phyloP scores from a whole-genome alignment of 35 echinoderm and acorn worm genomes.

The Apostichopus parvimensis region DNA sequence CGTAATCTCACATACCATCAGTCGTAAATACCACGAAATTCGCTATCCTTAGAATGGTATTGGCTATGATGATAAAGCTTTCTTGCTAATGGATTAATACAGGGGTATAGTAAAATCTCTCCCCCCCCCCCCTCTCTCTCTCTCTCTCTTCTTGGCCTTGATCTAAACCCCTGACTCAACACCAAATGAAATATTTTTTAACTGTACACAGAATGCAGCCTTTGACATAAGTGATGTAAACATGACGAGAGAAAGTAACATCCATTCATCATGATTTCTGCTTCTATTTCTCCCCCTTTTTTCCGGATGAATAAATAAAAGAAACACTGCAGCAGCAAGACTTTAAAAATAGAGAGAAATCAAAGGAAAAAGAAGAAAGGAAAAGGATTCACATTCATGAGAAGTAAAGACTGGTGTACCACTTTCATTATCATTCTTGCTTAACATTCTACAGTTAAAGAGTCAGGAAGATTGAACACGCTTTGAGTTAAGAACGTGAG shows the following conservation, averaged over 20 bases:
- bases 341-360: background rate
- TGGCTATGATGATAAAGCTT: background rate
- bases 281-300: background rate
- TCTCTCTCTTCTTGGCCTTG: background rate
- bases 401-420: background rate
- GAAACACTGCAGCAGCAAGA: background rate
- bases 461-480: background rate
- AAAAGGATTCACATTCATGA: background rate
- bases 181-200: background rate
- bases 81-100: slow-evolving; percentile 44
- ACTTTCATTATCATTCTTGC: background rate
- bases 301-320: slow-evolving; percentile 5
- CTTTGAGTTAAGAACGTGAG: background rate
- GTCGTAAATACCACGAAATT: background rate
- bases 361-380: background rate
- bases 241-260: background rate
- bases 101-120: background rate
- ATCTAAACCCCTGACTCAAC: background rate
- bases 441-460: background rate
- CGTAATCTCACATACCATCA: slow-evolving; percentile 29
- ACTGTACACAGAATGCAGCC: background rate
- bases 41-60: slow-evolving; percentile 1
- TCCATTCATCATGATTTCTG: background rate
- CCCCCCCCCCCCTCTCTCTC: background rate
- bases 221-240: slow-evolving; percentile 13